Evolutionary conservation across 2,888 invertebrate genomes (phyloP), one percentile per base, ranked within the genome.

Genomic region (Mesochorus sp.): DNA sequence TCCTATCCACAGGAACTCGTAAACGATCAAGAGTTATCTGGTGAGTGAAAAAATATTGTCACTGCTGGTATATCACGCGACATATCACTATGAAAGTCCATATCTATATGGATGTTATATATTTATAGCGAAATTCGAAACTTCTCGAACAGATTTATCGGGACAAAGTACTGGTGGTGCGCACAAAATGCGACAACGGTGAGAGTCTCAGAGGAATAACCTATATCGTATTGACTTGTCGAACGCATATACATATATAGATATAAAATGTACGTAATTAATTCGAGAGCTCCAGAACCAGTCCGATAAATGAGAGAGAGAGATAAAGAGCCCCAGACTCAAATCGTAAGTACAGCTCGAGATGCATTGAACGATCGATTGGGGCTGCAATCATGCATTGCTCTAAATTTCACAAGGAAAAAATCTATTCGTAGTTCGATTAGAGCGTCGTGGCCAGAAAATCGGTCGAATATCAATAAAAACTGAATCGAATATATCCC

Each of bases 171-270:
- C 37, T n/a, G n/a, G 17, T 59, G 28, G 31, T 31, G 49, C 51
- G 31, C 59, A 12, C n/a, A n/a, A n/a, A n/a, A n/a, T n/a, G 51
- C 44, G 59, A 61, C 51, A 59, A n/a, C 49, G 42, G 1, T 19
- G 31, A 26, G 39, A 21, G 34, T 24, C 39, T 31, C 14, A 26
- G 53, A 37, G 75, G 68, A 74, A n/a, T n/a, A n/a, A 74, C 67
- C 51, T 57, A 34, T 61, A 24, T 59, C 49, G 49, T 26, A 12
- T n/a, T n/a, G 47, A 61, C 44, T 61, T 53, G 61, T 66, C 66
- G 71, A 66, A 67, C 26, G 44, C 26, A 53, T 47, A 57, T n/a
- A 71, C n/a, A n/a, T n/a, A n/a, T n/a, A n/a, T n/a, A n/a, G n/a
- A n/a, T n/a, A n/a, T n/a, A n/a, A n/a, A n/a, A n/a, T n/a, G n/a